Evolutionary conservation across 23 tunicate genomes (phyloP).

Genomic region (Oikopleura dioica): DNA sequence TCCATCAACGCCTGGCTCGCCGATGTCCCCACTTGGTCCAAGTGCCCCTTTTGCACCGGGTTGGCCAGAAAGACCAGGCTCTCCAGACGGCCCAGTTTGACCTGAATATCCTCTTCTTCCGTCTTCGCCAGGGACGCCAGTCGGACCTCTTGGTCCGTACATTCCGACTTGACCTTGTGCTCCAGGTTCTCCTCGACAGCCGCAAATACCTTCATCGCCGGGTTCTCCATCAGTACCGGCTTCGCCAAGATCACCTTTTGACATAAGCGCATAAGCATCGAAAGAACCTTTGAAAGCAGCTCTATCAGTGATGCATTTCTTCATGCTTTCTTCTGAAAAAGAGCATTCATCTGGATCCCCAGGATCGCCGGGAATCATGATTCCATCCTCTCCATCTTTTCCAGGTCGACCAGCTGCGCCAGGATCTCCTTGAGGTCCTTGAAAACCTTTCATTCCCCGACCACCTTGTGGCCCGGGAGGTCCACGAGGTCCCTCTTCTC

Average conservation of each 20-base stretch:
- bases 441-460: neutral
- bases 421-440: neutral
- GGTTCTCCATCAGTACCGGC: neutral
- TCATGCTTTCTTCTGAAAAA: neutral
- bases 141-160: neutral
- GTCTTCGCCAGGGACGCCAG: neutral
- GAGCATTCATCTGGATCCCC: slow-evolving; percentile 6
- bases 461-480: neutral
- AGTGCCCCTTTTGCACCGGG: neutral
- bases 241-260: neutral
- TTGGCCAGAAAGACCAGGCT: neutral
- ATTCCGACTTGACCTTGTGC: neutral
- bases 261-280: neutral
- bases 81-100: neutral
- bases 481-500: neutral
- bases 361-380: neutral
- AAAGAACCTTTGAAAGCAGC: neutral
- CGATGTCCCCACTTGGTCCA: neutral
- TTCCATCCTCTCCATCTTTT: neutral
- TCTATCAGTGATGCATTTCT: neutral
- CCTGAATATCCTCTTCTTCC: neutral
- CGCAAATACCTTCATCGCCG: neutral
- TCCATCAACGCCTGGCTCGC: neutral
- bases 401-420: neutral
- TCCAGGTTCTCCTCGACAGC: neutral